Percentiles rank a stretch among this genome's conserved stretches.
phyloP scores from a whole-genome alignment of 2,888 invertebrate species.

The Andrena bicolor region DNA sequence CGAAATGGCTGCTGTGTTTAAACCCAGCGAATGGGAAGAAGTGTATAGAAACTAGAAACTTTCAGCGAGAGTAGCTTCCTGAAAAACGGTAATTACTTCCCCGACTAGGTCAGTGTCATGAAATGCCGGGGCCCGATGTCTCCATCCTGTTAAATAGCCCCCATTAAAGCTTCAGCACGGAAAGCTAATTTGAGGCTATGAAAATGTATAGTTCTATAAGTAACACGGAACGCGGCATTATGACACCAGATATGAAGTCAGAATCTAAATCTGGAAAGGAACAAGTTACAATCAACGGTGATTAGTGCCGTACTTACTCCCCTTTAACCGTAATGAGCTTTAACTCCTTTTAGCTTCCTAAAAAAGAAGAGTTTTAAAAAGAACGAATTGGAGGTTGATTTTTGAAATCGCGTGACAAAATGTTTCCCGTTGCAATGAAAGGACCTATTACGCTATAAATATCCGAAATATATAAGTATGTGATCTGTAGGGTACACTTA shows the following conservation, averaged over 20 bases:
- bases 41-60: neutral
- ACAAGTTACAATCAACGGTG: conserved; percentile 4
- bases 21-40: neutral
- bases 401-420: neutral
- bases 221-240: neutral
- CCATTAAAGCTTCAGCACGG: neutral
- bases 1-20: neutral
- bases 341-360: too few relatives aligned
- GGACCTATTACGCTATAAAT: neutral
- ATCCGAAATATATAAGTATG: conserved; percentile 1
- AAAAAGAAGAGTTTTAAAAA: too few relatives aligned
- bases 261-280: neutral
- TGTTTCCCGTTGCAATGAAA: neutral
- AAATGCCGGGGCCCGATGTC: neutral
- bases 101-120: neutral
- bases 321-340: neutral
- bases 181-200: neutral
- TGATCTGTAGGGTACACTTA: conserved; percentile 20
- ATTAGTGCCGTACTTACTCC: neutral
- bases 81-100: conserved; percentile 3
- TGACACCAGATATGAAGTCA: neutral
- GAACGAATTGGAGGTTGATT: neutral
- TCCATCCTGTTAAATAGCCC: neutral
- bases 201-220: neutral
- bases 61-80: neutral